A percentile compares a stretch with the other conserved stretches of the same genome.
Evolutionary conservation across 2,888 invertebrate genomes (phyloP).

Genomic region (Doris montereyensis): DNA sequence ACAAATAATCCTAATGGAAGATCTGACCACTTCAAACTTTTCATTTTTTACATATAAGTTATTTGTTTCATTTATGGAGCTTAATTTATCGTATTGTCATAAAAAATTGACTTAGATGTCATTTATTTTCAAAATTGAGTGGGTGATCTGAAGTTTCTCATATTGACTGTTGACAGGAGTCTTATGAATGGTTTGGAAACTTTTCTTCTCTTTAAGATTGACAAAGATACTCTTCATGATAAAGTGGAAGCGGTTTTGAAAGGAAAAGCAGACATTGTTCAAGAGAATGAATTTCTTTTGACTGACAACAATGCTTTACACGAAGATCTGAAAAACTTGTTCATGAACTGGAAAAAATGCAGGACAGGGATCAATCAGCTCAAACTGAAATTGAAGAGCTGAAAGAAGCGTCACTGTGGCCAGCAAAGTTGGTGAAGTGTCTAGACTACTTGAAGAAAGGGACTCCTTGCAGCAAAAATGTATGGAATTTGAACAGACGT

Average conservation of each 20-base stretch:
- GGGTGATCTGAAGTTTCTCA: no score
- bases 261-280: constrained; percentile 58
- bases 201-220: constrained; percentile 28
- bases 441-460: constrained; percentile 57
- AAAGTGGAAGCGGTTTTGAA: constrained; percentile 37
- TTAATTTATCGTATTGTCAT: no score
- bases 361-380: constrained; percentile 56
- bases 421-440: constrained; percentile 62
- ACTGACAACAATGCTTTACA: constrained; percentile 63
- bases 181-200: no score
- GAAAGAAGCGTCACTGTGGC: constrained; percentile 55
- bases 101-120: no score
- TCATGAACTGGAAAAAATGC: constrained; percentile 62
- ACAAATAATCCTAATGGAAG: no score
- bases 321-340: constrained; percentile 64
- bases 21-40: no score
- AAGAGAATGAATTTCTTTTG: constrained; percentile 62
- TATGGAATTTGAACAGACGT: constrained; percentile 51
- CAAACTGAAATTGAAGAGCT: constrained; percentile 57
- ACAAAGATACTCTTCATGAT: constrained; percentile 44
- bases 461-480: constrained; percentile 52
- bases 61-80: no score
- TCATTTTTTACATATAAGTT: no score
- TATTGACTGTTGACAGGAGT: no score
- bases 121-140: no score